These are phyloP conservation scores for Pseudochirops corinnae DNA, from an alignment of 2,797 vertebrate genomes.

Conservation along the genomic window DNA sequence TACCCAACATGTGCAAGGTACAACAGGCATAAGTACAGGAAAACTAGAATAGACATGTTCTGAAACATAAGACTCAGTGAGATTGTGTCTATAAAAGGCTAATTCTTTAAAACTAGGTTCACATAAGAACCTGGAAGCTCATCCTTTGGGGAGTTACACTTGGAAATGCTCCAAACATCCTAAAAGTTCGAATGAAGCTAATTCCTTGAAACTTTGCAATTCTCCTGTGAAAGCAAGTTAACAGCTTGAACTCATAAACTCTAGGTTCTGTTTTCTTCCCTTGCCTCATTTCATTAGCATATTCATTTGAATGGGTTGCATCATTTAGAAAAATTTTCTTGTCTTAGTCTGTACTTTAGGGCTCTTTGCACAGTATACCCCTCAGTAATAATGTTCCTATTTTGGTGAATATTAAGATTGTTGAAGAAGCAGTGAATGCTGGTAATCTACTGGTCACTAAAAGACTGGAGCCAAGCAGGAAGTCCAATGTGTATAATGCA, in stretches of 20 bases:
- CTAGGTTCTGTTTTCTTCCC: background rate
- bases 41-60: background rate
- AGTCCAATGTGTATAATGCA: background rate
- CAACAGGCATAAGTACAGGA: background rate
- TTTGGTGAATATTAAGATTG: constrained; percentile 27
- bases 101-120: background rate
- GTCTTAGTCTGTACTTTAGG: constrained; percentile 4
- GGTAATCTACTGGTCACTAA: background rate
- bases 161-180: constrained; percentile 1
- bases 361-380: constrained; percentile 14
- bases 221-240: constrained; percentile 48
- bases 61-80: background rate
- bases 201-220: constrained; percentile 36
- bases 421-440: background rate
- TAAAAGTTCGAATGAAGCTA: constrained; percentile 45
- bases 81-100: background rate
- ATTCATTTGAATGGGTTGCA: constrained; percentile 57
- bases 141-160: background rate
- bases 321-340: constrained; percentile 56
- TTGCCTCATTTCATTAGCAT: constrained; percentile 51
- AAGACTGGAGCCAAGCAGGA: constrained; percentile 8
- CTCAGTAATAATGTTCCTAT: constrained; percentile 33
- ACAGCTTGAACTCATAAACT: constrained; percentile 55
- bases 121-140: background rate
- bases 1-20: background rate